Evolutionary conservation across 2,797 vertebrate genomes (phyloP).

Genomic region (Macrochelys suwanniensis): DNA sequence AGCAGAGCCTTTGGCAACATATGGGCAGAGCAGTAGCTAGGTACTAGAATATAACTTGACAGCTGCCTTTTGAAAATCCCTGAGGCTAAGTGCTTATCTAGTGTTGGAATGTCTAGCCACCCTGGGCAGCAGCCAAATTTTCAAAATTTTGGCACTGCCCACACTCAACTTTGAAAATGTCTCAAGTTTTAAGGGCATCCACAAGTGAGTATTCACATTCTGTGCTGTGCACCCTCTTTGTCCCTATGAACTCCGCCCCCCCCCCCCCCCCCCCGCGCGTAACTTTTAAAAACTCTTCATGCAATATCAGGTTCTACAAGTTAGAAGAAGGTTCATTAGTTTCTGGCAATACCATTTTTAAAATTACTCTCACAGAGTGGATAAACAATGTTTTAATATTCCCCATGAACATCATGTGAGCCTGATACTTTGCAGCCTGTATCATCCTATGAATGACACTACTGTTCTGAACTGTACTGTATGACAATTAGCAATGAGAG

Average conservation of each 20-base stretch:
- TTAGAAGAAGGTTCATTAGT: constrained; percentile 21
- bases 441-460: background rate
- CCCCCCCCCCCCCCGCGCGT: background rate
- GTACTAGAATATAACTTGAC: background rate
- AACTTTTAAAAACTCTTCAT: background rate
- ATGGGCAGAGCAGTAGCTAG: background rate
- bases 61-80: background rate
- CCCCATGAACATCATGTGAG: background rate
- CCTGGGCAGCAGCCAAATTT: background rate
- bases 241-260: too few species aligned
- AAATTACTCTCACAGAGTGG: background rate
- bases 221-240: background rate
- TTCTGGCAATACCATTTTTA: constrained; percentile 5
- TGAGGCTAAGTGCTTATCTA: background rate
- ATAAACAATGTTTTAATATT: background rate
- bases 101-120: background rate
- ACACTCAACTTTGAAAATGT: background rate
- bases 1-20: background rate
- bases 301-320: background rate
- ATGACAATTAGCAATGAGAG: background rate
- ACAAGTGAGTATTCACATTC: background rate
- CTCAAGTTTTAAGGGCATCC: background rate
- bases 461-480: background rate
- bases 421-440: background rate
- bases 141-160: background rate